Evolutionary conservation across 2,797 vertebrate genomes (phyloP), one percentile per base, ranked within the genome.

Genomic region (Oreochromis grahami): DNA sequence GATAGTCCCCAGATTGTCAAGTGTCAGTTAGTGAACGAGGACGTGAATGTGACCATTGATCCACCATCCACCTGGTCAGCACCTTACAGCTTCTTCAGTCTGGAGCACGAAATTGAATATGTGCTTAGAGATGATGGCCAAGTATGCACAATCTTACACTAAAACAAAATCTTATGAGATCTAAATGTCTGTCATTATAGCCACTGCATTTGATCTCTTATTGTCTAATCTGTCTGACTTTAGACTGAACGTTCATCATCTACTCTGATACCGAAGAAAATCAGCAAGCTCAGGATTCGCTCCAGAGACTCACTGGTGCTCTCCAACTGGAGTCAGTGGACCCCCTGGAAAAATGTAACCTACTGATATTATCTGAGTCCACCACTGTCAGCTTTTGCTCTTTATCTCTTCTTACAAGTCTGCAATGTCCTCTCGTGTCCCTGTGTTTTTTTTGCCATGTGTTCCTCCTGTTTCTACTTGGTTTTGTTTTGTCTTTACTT

Each of bases 271-370:
- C 90, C 94, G 0, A 89, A 68, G 60, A 63, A 12, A 11, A 91
- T 95, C 88, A 93, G 86, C 76, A 89, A 65, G 77, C 87, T 97
- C 78, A 92, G 95, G 70, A 96, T 76, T 82, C 96, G 95, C 77
- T 95, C 92, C 92, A 95, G 96, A 86, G 97, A 97, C 83, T 36
- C 85, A 1, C 43, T 96, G 79, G 93, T 95, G 65, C 77, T 26
- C 38, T 96, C 96, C 3, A 3, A 77, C 76, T 97, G 97, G 97
- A 96, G 96, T 84, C 51, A 93, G 51, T 97, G 97, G 97, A 95
- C 91, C 41, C 8, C 51, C 3, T 97, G 96, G 96, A 92, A 93
- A 94, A 92, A 95, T 90, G 95, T 97, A 96, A 96, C 68, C 83
- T 9, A 51, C 48, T 95, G 86, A 92, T 2, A 70, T 58, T 78